Conservation (phyloP, 1,140 invertebrate genomes). For the Drosophila albomicans region DNA sequence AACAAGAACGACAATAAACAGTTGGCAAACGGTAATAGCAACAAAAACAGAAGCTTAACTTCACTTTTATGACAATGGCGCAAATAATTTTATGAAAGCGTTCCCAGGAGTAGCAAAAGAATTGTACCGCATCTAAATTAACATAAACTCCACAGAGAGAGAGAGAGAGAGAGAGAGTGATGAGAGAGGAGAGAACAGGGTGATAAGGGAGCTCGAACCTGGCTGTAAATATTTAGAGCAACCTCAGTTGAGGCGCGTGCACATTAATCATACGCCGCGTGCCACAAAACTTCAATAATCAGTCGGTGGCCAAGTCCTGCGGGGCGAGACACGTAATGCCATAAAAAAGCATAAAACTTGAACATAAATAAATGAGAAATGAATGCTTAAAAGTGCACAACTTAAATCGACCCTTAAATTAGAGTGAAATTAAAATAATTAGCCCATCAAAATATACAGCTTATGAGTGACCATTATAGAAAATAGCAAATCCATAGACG, state of each 20-base stretch:
- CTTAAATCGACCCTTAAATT: too few species aligned
- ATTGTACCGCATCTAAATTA: constrained; percentile 46
- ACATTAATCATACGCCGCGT: constrained; percentile 35
- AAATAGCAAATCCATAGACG: too few species aligned
- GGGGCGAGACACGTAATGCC: too few species aligned
- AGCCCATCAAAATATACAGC: too few species aligned
- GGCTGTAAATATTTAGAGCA: constrained; percentile 4
- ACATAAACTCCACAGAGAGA: constrained; percentile 21
- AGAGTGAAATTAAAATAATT: too few species aligned
- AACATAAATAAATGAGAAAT: too few species aligned
- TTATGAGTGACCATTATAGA: too few species aligned
- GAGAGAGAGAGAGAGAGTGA: neutral
- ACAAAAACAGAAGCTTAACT: constrained; percentile 68
- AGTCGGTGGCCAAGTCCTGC: neutral
- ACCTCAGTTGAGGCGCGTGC: neutral
- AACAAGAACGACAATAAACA: constrained; percentile 18
- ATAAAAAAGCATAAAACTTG: neutral
- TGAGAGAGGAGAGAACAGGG: neutral
- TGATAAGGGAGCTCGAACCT: neutral
- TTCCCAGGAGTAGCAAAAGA: constrained; percentile 43
- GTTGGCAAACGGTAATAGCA: constrained; percentile 13
- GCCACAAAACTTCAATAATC: constrained; percentile 8
- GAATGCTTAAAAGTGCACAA: too few species aligned
- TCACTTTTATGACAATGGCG: constrained; percentile 72
- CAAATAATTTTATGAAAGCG: constrained; percentile 76